Percentiles rank a stretch among this genome's conserved stretches.
phyloP scores from a whole-genome alignment of 2,888 invertebrate genomes.

The Sympetrum striolatum region DNA sequence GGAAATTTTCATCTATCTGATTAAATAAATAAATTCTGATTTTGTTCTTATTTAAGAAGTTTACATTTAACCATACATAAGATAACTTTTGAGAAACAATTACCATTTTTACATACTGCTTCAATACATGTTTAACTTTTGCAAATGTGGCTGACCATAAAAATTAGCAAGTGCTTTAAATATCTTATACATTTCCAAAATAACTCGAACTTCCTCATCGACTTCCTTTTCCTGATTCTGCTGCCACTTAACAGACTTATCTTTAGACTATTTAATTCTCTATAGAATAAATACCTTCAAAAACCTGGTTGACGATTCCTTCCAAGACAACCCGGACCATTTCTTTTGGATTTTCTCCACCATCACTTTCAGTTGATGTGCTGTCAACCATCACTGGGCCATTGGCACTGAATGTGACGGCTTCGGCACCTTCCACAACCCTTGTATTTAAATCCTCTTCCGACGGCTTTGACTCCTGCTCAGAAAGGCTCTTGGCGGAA shows the following conservation, averaged over 20 bases:
- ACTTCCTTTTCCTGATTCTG: background rate
- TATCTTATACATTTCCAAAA: background rate
- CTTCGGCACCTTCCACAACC: constrained; percentile 15
- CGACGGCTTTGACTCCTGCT: background rate
- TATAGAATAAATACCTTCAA: constrained; percentile 48
- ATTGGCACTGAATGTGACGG: constrained; percentile 8
- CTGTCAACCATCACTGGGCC: constrained; percentile 17
- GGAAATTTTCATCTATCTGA: no score
- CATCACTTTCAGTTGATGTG: constrained; percentile 15
- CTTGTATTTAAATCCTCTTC: constrained; percentile 4
- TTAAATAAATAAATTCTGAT: no score
- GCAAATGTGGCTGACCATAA: no score
- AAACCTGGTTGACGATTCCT: constrained; percentile 67
- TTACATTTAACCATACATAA: no score
- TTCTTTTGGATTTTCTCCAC: constrained; percentile 13
- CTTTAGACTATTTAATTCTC: background rate
- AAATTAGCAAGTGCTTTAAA: no score
- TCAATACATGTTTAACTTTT: no score
- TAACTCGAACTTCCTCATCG: background rate
- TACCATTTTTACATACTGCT: no score
- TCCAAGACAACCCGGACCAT: constrained; percentile 56
- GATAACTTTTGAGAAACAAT: no score
- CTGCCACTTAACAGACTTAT: background rate
- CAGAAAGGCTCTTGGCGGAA: constrained; percentile 30
- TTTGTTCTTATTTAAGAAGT: no score